Base-by-base conservation (phyloP, 2,888 invertebrate genomes). In the Vannuccia rotundouncinata region DNA sequence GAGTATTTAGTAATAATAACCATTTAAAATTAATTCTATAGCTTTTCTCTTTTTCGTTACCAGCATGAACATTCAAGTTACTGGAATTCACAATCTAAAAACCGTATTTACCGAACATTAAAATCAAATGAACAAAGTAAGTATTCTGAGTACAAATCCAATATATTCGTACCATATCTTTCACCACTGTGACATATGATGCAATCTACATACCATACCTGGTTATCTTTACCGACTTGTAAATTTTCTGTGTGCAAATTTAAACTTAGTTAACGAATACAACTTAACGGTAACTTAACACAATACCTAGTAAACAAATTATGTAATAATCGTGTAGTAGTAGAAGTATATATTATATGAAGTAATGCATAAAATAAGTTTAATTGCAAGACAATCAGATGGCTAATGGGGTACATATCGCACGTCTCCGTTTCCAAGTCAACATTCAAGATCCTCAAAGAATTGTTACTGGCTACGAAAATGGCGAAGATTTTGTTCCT, bases 251-350 rank as follows among this genome's bases (percentile, higher is more conserved):
- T 66, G 66, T 66, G 25, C 45, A 66, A 22, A 5, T 66, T 66
- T 66, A 66, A 5, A 22, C 66, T 66, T 66, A 22, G 25, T 22
- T 66, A 45, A 17, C n/a, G n/a, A n/a, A 17, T 45, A 66, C 66
- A 66, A 66, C 66, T 66, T 66, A 66, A 66, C n/a, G n/a, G n/a
- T n/a, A n/a, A n/a, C 66, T 22, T 22, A 66, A 66, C 25, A 27
- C 25, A 66, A 22, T 66, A 66, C 66, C 66, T 66, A 66, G 22
- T 66, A 66, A 66, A 66, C 66, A 66, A 66, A 66, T 66, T n/a
- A 66, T 66, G 66, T 66, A 66, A 66, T 66, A 5, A 66, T n/a
- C 66, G 13, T 66, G 25, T 27, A 13, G 66, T 66, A 66, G n/a
- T n/a, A n/a, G n/a, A n/a, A n/a, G n/a, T n/a, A n/a, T n/a, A n/a